A percentile compares a stretch with the other conserved stretches of the same genome.
Conservation (phyloP, 2,797 vertebrate genomes). For the Sebastes taczanowskii region DNA sequence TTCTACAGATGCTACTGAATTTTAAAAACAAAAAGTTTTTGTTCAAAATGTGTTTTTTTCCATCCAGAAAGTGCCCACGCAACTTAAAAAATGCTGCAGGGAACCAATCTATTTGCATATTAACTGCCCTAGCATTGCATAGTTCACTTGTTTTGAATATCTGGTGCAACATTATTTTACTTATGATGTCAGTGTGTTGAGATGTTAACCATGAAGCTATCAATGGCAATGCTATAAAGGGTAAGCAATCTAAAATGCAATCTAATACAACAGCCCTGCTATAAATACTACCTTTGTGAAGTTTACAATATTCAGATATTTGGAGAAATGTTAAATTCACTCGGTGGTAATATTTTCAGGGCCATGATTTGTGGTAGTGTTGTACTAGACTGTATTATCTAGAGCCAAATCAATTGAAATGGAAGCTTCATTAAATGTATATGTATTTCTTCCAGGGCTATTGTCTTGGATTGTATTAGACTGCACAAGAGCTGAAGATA, state of each 20-base stretch:
- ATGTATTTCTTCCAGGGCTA: background rate
- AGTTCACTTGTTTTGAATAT: background rate
- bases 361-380: background rate
- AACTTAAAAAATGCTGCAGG: background rate
- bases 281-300: background rate
- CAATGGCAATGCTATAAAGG: background rate
- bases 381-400: background rate
- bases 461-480: background rate
- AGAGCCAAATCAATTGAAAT: background rate
- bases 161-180: background rate
- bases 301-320: no score
- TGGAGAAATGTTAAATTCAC: no score
- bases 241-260: background rate
- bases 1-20: background rate
- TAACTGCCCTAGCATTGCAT: background rate
- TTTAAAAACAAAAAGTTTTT: background rate
- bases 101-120: background rate
- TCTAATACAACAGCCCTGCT: background rate
- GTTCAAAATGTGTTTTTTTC: background rate
- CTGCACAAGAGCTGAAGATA: background rate
- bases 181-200: background rate
- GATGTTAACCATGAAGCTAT: background rate
- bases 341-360: no score
- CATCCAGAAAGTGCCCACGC: background rate
- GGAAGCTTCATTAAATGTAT: background rate